phyloP scores from a whole-genome alignment of 2,888 invertebrate genomes.

The Agrochola litura region DNA sequence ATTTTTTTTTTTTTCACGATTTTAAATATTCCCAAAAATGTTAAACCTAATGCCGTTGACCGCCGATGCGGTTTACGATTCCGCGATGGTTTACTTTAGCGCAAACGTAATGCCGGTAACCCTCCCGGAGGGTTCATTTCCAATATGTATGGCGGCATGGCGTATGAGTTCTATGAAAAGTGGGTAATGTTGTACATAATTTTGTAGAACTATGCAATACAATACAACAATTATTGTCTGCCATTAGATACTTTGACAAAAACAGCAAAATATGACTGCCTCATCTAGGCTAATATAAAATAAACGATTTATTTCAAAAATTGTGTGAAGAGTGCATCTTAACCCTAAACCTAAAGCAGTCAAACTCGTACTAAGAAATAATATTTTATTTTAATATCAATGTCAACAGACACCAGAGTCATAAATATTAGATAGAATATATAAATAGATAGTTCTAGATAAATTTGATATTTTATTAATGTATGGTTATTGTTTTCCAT shows the following conservation, averaged over 20 bases:
- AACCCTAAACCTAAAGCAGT: slow-evolving; percentile 37
- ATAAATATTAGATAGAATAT: slow-evolving; percentile 62
- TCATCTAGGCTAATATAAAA: slow-evolving; percentile 50
- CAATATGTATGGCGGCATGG: no score
- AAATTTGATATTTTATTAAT: slow-evolving; percentile 64
- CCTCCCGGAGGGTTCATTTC: no score
- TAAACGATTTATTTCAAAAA: slow-evolving; percentile 6
- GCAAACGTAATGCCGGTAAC: no score
- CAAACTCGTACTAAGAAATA: slow-evolving; percentile 33
- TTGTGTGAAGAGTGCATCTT: slow-evolving; percentile 23
- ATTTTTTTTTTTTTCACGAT: no score
- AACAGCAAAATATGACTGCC: slow-evolving; percentile 42
- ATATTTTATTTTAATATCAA: slow-evolving; percentile 52
- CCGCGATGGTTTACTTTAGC: no score
- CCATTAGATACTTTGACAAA: slow-evolving; percentile 15
- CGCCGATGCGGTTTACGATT: no score
- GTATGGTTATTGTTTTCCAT: slow-evolving; percentile 61
- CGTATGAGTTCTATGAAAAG: no score
- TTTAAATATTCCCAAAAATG: no score
- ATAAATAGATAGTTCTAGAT: slow-evolving; percentile 64
- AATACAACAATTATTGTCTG: neutral
- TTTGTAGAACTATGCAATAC: slow-evolving; percentile 3
- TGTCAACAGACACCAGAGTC: slow-evolving; percentile 64
- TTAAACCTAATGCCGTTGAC: no score
- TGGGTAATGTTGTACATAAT: neutral